Conservation (phyloP, 2,888 invertebrate genomes). For the Zaprionus lineosus region DNA sequence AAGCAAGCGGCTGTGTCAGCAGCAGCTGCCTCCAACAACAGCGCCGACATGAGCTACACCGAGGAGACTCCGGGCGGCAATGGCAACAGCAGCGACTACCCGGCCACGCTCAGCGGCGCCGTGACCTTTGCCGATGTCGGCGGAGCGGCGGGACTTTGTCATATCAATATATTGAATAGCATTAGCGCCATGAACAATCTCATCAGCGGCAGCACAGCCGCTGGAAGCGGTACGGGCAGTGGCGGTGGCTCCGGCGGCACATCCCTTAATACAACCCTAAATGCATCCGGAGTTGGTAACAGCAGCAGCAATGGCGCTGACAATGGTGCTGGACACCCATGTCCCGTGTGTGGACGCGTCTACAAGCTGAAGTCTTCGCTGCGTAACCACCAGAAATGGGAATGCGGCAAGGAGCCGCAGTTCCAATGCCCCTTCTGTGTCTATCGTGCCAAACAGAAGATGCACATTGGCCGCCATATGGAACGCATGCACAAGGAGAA, state of each 20-base stretch:
- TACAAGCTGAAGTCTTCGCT: constrained; percentile 94
- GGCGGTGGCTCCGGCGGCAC: constrained; percentile 34
- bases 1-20: constrained; percentile 66
- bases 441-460: constrained; percentile 92
- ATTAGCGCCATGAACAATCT: constrained; percentile 82
- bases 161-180: constrained; percentile 80
- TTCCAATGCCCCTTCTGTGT: constrained; percentile 92
- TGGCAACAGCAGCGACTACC: constrained; percentile 70
- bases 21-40: constrained; percentile 51
- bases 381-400: constrained; percentile 93
- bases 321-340: constrained; percentile 86
- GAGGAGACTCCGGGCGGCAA: constrained; percentile 58
- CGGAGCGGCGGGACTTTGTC: constrained; percentile 74
- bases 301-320: constrained; percentile 61
- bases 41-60: constrained; percentile 76
- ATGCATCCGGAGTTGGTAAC: constrained; percentile 16
- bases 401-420: constrained; percentile 92
- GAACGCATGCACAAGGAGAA: constrained; percentile 91
- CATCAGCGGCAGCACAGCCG: constrained; percentile 75
- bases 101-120: constrained; percentile 69
- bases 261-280: no score
- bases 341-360: constrained; percentile 91
- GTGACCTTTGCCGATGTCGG: constrained; percentile 78
- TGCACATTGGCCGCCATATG: constrained; percentile 92
- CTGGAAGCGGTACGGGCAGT: constrained; percentile 37